Evolutionary conservation across 2,113 vertebrate species (phyloP).

Genomic region (Callaeas wilsoni): DNA sequence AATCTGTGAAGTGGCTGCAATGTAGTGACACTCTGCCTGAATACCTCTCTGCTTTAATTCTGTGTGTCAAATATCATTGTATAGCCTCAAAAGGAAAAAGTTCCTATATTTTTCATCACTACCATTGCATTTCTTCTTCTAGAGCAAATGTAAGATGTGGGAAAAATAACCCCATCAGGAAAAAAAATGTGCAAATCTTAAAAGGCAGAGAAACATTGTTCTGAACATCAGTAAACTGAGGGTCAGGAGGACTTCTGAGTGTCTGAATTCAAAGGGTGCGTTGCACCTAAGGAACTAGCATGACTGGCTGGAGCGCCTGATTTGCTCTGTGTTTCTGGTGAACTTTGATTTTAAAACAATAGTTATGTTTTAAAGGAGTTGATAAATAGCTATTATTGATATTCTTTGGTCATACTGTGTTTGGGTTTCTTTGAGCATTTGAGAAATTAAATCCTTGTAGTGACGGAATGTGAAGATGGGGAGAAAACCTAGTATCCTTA

Average conservation of each 20-base stretch:
- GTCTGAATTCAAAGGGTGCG: fast-evolving
- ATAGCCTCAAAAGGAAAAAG: not conserved
- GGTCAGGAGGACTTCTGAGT: not conserved
- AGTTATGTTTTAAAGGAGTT: not conserved
- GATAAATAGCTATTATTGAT: not conserved
- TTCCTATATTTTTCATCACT: not conserved
- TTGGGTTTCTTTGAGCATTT: not conserved
- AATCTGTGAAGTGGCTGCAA: not conserved
- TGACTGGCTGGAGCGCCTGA: not conserved
- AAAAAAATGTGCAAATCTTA: not conserved
- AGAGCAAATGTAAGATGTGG: not conserved
- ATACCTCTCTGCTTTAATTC: not conserved
- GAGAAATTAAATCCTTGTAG: not conserved
- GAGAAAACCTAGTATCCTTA: not conserved
- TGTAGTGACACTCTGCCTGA: not conserved
- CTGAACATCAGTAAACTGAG: not conserved
- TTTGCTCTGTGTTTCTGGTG: not conserved
- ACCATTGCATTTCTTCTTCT: not conserved
- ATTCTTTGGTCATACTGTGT: no score
- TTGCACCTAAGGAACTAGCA: not conserved
- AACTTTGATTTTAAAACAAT: not conserved
- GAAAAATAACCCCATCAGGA: not conserved
- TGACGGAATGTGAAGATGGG: not conserved
- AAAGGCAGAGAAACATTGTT: not conserved
- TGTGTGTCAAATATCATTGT: not conserved